phyloP scores from a whole-genome alignment of 2,888 invertebrate species.

The Pegoplata infirma region DNA sequence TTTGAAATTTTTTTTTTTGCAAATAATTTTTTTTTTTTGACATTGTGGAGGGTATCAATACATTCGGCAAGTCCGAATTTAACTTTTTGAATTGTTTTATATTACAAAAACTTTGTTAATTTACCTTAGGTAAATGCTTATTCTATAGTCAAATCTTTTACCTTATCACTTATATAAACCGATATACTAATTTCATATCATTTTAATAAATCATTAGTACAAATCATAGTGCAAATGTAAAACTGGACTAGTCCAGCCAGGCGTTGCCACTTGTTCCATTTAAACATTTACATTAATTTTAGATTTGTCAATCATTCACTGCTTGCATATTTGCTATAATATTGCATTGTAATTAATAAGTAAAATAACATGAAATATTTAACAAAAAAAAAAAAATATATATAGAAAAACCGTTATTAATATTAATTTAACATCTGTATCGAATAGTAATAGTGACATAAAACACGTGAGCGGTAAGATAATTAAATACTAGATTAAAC shows the following conservation, averaged over 20 bases:
- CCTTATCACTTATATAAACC: no score
- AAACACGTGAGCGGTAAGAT: constrained; percentile 51
- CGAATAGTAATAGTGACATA: constrained; percentile 26
- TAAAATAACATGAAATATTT: constrained; percentile 22
- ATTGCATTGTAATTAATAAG: constrained; percentile 49
- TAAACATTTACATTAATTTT: constrained; percentile 54
- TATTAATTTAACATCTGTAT: constrained; percentile 9
- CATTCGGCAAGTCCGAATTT: no score
- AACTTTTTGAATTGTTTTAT: no score
- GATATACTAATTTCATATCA: background rate
- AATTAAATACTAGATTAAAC: constrained; percentile 27
- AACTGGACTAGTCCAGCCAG: constrained; percentile 26
- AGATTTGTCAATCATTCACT: constrained; percentile 53
- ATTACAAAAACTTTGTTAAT: no score
- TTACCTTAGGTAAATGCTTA: no score
- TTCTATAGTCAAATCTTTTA: no score
- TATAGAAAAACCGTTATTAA: background rate
- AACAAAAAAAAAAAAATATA: no score
- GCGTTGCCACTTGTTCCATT: constrained; percentile 49
- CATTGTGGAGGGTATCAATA: no score
- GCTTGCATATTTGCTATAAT: constrained; percentile 10
- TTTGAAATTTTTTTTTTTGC: no score
- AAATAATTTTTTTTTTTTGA: no score
- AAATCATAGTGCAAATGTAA: no score
- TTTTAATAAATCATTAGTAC: constrained; percentile 29